Evolutionary conservation across 2,888 invertebrate species (phyloP), one percentile per base, ranked within the genome.

Genomic region (Mellilla xanthometata): DNA sequence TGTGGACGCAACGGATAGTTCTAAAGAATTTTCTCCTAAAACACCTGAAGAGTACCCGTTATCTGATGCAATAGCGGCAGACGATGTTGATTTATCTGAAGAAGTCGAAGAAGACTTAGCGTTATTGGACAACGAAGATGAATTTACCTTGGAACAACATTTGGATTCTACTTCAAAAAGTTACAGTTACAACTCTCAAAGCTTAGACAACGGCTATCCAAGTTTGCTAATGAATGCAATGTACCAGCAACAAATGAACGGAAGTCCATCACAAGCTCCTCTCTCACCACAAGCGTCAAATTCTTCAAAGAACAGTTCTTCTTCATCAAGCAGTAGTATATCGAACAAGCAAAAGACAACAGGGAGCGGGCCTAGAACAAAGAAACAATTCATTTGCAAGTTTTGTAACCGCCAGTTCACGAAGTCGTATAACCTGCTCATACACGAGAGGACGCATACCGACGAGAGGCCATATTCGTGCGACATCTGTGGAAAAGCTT

Each of bases 301-400:
- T 52, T 82, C 90, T 9, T 79, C 87, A 33, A 90, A 89, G 63
- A 85, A 88, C 53, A 84, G 88, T 63, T 85, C 89, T 28, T 79
- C 88, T 39, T 80, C 88, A 3, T 85, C 88, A 12, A 86, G 84
- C 13, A 85, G 89, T 62, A 82, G 83, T 58, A 79, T 88, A 59
- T 81, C 89, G 15, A 84, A 73, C 65, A 89, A 90, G 68, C 87
- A 83, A 55, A 90, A 90, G 63, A 79, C 86, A 2, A 60, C 81
- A 36, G 72, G 79, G 48, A 81, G 94, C 54, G 96, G 94, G 2
- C 94, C 96, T 19, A 91, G 98, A 54, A 97, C 97, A 23, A 98
- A 98, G 88, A 99, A 99, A 81, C 98, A 99, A 82, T 99, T 98
- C 85, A 99, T 99, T 72, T 99, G 99, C 91, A 97, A 97, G 87